Base-by-base conservation (phyloP, 1,140 invertebrate species). In the Drosophila varians region DNA sequence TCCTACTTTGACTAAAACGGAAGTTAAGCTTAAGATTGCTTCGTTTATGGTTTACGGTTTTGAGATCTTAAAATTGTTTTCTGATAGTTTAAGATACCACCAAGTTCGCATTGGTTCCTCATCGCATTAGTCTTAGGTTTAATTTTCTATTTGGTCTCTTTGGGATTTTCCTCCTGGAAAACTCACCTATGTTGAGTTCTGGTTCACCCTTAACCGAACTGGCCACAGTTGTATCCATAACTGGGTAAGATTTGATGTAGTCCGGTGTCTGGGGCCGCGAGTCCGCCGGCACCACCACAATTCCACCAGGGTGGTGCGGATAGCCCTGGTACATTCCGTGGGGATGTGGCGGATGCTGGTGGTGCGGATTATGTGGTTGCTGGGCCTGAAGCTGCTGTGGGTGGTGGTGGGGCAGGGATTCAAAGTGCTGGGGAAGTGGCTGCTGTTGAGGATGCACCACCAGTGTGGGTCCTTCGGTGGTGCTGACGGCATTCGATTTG, bases 171-270 rank as follows among this genome's bases (percentile, higher is more conserved):
- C n/a, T n/a, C 3, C 12, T 8, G 2, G 9, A 61, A 7, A 16
- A 84, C 89, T 89, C 66, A 94, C 93, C 93, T 92, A 94, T 93
- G 65, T 93, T 93, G 4, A 94, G 87, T 69, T 94, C 93, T 0
- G 93, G 93, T 61, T 93, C 93, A 0, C 93, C 92, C 72, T 92
- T 92, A 1, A 92, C 92, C 18, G 93, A 93, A 1, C 93, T 93
- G 47, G 90, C 90, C 4, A 93, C 93, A 3, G 93, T 93, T 12
- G 93, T 93, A 74, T 93, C 93, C 93, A 93, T 93, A 47, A 93
- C 93, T 28, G 93, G 93, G 71, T 90, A 91, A 16, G 86, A 89
- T 70, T 91, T 91, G 12, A 91, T 91, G 46, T 91, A 91, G 23
- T 91, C 90, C 43, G 90, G 90, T 0, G 90, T 91, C 53, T 91